Evolutionary conservation across 53 echinoderm and acorn worm species (phyloP).

Genomic region (Arbacia lixula): DNA sequence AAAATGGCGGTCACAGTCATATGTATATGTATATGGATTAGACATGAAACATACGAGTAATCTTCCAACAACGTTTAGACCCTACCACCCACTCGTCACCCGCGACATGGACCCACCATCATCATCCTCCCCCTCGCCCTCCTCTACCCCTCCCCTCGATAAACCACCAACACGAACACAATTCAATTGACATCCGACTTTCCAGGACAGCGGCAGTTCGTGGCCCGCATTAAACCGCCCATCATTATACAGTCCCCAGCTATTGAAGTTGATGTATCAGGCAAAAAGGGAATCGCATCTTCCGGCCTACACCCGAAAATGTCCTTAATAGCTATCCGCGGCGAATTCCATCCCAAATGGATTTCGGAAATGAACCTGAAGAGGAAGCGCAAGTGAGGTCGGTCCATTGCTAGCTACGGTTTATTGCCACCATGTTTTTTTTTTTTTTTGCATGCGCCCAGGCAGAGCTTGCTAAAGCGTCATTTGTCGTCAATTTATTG

Average conservation of each 20-base stretch:
- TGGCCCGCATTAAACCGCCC: slow-evolving; percentile 32
- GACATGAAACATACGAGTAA: too few relatives aligned
- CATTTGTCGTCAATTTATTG: too few relatives aligned
- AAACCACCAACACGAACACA: slow-evolving; percentile 20
- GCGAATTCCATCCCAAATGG: not conserved
- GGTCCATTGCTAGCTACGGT: not conserved
- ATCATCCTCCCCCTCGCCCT: too few relatives aligned
- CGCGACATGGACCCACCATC: too few relatives aligned
- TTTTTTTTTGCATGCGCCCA: too few relatives aligned
- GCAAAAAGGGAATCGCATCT: slow-evolving; percentile 15
- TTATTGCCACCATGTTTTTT: too few relatives aligned
- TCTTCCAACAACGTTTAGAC: too few relatives aligned
- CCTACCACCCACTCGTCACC: too few relatives aligned
- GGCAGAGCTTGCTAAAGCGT: too few relatives aligned
- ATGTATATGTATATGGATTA: too few relatives aligned
- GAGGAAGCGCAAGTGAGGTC: not conserved
- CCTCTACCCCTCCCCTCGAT: not conserved
- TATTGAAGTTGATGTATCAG: slow-evolving; percentile 17
- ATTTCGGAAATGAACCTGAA: not conserved
- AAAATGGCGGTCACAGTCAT: too few relatives aligned
- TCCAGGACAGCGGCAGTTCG: not conserved
- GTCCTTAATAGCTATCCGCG: not conserved
- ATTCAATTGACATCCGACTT: not conserved
- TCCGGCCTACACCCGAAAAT: not conserved
- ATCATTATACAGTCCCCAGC: too few relatives aligned